These are phyloP conservation scores for Chymomyza fuscimana DNA, from an alignment of 2,888 invertebrate species.

Conservation along the genomic window DNA sequence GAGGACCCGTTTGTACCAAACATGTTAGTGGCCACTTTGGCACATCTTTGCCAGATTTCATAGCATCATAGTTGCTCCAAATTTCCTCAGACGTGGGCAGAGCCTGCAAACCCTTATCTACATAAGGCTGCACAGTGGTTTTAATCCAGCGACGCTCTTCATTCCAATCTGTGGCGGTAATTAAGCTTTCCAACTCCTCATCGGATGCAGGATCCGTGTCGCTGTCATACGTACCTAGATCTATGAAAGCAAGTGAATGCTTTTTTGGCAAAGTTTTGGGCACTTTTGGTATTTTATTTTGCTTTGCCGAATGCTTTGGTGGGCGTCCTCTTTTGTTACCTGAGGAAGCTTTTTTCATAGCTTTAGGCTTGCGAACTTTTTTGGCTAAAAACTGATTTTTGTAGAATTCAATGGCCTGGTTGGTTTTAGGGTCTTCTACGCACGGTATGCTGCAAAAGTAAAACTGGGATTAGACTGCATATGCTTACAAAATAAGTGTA, in stretches of 20 bases:
- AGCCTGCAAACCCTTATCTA: not conserved
- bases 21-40: conserved; percentile 27
- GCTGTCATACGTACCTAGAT: not conserved
- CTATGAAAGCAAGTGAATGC: not conserved
- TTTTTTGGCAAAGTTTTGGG: too few species aligned
- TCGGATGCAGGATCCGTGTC: not conserved
- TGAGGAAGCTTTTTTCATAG: not conserved
- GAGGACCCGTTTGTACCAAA: not conserved
- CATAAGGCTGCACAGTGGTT: not conserved
- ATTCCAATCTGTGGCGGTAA: not conserved
- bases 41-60: not conserved
- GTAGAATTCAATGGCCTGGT: not conserved
- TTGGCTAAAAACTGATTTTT: not conserved
- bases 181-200: not conserved
- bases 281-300: not conserved
- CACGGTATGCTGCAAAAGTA: not conserved
- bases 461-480: too few species aligned
- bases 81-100: conserved; percentile 34
- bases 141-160: not conserved
- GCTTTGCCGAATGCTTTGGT: not conserved
- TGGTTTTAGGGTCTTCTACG: not conserved
- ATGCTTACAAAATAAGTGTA: too few species aligned
- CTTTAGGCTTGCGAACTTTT: not conserved
- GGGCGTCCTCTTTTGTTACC: not conserved
- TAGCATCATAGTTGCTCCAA: conserved; percentile 13